Percentiles rank a stretch among this genome's conserved stretches.
phyloP scores from a whole-genome alignment of 1,140 invertebrate genomes.

The Leguminivora glycinivorella region DNA sequence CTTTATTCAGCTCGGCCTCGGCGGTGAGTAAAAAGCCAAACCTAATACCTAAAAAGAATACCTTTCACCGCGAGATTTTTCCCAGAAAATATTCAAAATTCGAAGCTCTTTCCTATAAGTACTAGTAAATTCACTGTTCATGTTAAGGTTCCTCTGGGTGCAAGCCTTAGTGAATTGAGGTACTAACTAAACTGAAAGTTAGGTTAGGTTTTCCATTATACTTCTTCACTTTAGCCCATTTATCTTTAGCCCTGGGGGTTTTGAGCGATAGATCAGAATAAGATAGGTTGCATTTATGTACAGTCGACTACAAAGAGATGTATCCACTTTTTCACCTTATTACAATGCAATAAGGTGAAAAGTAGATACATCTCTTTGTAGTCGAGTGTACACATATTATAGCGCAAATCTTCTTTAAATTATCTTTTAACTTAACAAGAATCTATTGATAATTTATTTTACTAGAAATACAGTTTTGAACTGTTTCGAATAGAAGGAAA shows the following conservation, averaged over 20 bases:
- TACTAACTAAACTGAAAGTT: neutral
- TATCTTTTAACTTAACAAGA: too few relatives aligned
- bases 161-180: neutral
- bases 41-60: neutral
- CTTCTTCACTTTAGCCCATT: neutral
- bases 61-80: neutral
- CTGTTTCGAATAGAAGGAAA: too few relatives aligned
- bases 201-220: neutral
- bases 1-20: neutral
- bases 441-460: too few relatives aligned
- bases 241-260: neutral
- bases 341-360: too few relatives aligned
- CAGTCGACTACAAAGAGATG: too few relatives aligned
- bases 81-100: neutral
- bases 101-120: neutral
- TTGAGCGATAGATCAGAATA: neutral
- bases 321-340: too few relatives aligned
- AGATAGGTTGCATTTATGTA: neutral
- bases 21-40: neutral
- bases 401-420: too few relatives aligned
- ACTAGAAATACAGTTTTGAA: too few relatives aligned
- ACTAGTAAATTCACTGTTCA: conserved; percentile 2
- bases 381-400: too few relatives aligned
- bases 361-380: too few relatives aligned
- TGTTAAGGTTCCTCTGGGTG: neutral